Conservation (phyloP, 2,797 vertebrate genomes). For the Tenualosa thibaudeaui region DNA sequence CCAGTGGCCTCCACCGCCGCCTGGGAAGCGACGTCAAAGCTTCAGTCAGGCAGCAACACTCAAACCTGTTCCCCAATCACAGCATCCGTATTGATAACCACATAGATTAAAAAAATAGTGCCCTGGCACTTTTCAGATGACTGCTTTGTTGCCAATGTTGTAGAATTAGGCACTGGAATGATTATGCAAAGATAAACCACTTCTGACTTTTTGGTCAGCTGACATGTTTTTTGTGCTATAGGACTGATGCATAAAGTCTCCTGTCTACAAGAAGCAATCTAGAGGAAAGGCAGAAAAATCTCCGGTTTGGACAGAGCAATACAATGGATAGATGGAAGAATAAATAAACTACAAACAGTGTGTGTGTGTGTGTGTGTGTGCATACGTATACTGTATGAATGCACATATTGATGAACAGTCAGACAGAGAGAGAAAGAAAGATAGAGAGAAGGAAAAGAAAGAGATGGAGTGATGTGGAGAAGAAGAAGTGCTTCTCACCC, state of each 20-base stretch:
- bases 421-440: not conserved
- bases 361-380: too few species aligned
- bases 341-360: not conserved
- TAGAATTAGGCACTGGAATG: not conserved
- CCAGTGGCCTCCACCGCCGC: conserved; percentile 39
- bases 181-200: not conserved
- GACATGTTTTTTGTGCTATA: not conserved
- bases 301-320: too few species aligned
- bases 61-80: not conserved
- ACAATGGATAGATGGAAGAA: too few species aligned
- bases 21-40: conserved; percentile 41
- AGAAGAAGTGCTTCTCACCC: conserved; percentile 78
- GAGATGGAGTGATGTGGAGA: conserved; percentile 23
- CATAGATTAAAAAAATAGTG: not conserved
- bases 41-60: not conserved
- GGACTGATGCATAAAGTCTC: not conserved
- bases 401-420: not conserved
- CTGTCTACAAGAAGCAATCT: too few species aligned
- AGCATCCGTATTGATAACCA: not conserved
- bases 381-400: too few species aligned
- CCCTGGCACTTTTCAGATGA: too few species aligned
- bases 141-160: not conserved
- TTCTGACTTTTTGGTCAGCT: not conserved
- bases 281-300: too few species aligned
- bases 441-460: not conserved